Base-by-base conservation (phyloP, 1,140 invertebrate genomes). In the Latrodectus geometricus region DNA sequence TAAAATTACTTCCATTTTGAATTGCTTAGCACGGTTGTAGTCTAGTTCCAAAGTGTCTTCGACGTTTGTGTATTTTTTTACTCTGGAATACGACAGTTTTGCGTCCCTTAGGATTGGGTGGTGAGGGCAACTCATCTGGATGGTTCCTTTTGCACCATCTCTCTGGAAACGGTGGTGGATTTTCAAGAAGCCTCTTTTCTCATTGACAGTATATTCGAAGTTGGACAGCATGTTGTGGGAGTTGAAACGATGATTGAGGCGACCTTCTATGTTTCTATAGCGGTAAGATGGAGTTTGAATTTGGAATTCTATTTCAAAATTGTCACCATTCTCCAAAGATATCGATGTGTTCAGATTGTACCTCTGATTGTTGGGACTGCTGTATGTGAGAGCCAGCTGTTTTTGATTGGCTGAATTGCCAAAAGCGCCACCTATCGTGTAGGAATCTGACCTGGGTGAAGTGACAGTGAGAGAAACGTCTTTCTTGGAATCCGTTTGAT, bases 221-320 rank as follows among this genome's bases (percentile, higher is more conserved):
- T 54, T 75, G 15, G 70, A 69, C 9, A 23, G 35, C 17, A 88
- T 54, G n/a, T 17, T 48, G n/a, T 82, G 80, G 1, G 66, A 56
- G 15, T 52, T 80, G 7, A 65, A 65, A 61, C 86, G 76, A 9
- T 81, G 83, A 2, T 23, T 52, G 9, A 88, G 52, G 14, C 14
- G 52, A 8, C 56, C 61, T 12, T 88, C 21, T 14, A 90, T 52
- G 8, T 73, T 88, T 74, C 89, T 74, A 48, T 89, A 88, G 9
- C 77, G 81, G 15, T 86, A 66, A 35, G 87, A 88, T 8, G 89
- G 88, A 50, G 87, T 86, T 69, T 72, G 65, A 14, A 73, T 52
- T 54, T 77, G 76, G 50, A 86, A 52, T 17, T 80, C 82, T 5
- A 72, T 15, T 61, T 69, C 61, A 35, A 86, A 80, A 17, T 65